These are phyloP conservation scores for Leptothorax acervorum DNA, from an alignment of 2,888 invertebrate genomes.

Conservation along the genomic window DNA sequence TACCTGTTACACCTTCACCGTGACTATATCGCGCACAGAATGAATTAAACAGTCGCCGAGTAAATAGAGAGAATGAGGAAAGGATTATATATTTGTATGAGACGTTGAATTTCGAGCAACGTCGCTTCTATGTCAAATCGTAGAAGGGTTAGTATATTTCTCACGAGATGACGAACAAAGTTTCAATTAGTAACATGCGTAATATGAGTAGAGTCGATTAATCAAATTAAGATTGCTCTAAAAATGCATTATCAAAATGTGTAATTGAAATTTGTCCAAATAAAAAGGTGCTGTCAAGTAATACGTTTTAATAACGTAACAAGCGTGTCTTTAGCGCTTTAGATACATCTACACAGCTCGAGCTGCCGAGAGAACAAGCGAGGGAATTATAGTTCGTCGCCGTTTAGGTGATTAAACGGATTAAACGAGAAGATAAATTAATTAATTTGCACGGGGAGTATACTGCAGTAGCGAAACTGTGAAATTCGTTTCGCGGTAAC, in stretches of 20 bases:
- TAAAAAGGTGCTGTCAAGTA: neutral
- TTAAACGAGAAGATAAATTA: constrained; percentile 37
- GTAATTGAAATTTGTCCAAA: neutral
- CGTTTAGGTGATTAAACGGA: constrained; percentile 31
- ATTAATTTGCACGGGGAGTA: constrained; percentile 23
- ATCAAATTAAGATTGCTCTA: neutral
- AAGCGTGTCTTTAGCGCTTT: constrained; percentile 3
- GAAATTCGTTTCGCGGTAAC: constrained; percentile 29
- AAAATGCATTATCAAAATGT: neutral
- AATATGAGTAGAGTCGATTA: neutral
- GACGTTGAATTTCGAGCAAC: neutral
- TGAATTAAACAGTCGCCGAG: constrained; percentile 44
- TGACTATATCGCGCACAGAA: constrained; percentile 50
- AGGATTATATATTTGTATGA: constrained; percentile 8
- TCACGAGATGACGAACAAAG: neutral
- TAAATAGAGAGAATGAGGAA: constrained; percentile 32
- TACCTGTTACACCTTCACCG: constrained; percentile 49
- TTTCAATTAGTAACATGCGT: neutral
- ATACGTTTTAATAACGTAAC: constrained; percentile 14
- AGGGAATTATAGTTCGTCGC: constrained; percentile 10
- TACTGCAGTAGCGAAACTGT: neutral
- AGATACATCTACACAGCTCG: constrained; percentile 1
- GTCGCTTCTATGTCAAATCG: neutral
- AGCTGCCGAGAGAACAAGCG: constrained; percentile 15
- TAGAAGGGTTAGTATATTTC: neutral